Base-by-base conservation (phyloP, 2,888 invertebrate genomes). In the Drosophila greeni region DNA sequence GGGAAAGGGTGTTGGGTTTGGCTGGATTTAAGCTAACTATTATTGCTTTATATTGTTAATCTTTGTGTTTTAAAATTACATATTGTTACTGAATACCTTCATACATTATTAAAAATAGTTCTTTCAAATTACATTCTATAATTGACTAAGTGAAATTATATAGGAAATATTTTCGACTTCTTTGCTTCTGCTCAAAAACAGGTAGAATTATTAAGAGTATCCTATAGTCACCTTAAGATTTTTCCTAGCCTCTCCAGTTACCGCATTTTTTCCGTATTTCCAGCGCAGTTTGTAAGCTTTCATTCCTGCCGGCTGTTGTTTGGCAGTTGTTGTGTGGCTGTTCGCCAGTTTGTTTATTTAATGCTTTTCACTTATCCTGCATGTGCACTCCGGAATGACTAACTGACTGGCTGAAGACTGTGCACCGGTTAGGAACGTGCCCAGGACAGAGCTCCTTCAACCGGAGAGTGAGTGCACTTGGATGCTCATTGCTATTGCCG, bases 321-420 rank as follows among this genome's bases (percentile, higher is more conserved):
- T 65, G 66, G 55, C 47, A 53, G 40, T 43, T 57, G 61, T 53
- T 42, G 20, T 64, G 45, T 31, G 1, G 26, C 16, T 43, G 60
- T 52, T 66, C 42, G 60, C 51, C 53, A 64, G 74, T 74, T 76
- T 77, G 77, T 73, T 80, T 77, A 68, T 68, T 72, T 68, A 74
- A 73, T 68, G 74, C 62, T 70, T 65, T 70, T 82, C 73, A 68
- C 70, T 81, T 81, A 70, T 65, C 57, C 69, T 39, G 60, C 71
- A 71, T 72, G 53, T 71, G 73, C 75, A 73, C 53, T 40, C 33
- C 49, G 33, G 26, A 58, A 29, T 40, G 47, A 54, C 36, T 51
- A 40, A 34, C 42, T 43, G 57, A 43, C 55, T 39, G 47, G 2
- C 42, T 18, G 40, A 33, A 43, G 54, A 24, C 56, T 39, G 36